These are phyloP conservation scores for Percopsis omiscomaycus DNA, from an alignment of 2,797 vertebrate species.

Conservation along the genomic window DNA sequence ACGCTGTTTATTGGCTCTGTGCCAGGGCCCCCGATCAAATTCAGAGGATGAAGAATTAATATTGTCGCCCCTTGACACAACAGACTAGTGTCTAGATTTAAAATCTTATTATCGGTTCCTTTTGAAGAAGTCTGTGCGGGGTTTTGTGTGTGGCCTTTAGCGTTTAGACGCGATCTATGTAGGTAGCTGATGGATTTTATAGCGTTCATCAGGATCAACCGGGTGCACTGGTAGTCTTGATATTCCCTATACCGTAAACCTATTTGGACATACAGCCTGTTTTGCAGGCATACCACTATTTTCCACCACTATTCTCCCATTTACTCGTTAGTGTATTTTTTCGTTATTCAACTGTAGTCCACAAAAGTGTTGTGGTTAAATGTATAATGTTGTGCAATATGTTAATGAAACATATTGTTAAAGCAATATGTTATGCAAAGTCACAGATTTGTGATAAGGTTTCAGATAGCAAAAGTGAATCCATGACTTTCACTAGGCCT, in stretches of 20 bases:
- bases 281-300: too few species aligned
- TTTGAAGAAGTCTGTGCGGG: constrained; percentile 6
- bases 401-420: too few species aligned
- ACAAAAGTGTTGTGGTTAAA: not conserved
- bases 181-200: too few species aligned
- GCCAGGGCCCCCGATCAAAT: constrained; percentile 1
- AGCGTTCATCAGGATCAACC: constrained; percentile 46
- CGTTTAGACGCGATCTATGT: constrained; percentile 33
- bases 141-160: constrained; percentile 37
- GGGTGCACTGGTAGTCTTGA: constrained; percentile 33
- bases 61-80: not conserved
- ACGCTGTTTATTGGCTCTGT: constrained; percentile 21
- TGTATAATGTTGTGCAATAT: not conserved
- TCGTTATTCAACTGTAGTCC: too few species aligned
- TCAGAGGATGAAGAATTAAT: not conserved
- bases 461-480: too few species aligned
- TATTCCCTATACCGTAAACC: not conserved
- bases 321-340: too few species aligned
- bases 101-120: not conserved
- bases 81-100: constrained; percentile 6
- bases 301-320: too few species aligned
- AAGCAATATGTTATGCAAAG: too few species aligned
- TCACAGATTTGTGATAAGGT: too few species aligned
- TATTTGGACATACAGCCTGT: too few species aligned
- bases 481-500: too few species aligned